These are phyloP conservation scores for Oxygymnocypris stewartii DNA, from an alignment of 2,113 vertebrate species.

Conservation along the genomic window DNA sequence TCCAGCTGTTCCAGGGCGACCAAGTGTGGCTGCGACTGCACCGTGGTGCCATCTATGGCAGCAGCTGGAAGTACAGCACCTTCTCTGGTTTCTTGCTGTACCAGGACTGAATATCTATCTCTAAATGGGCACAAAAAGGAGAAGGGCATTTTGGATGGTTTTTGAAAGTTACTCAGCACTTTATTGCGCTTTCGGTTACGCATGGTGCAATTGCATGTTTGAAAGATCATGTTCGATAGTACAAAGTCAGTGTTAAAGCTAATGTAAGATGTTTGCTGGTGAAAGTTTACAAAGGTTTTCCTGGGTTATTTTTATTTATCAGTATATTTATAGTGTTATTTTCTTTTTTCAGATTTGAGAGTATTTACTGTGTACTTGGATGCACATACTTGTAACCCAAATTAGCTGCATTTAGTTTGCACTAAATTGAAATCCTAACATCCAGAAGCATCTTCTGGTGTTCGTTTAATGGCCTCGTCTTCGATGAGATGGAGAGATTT, in stretches of 20 bases:
- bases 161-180: conserved; percentile 25
- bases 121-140: conserved; percentile 24
- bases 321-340: neutral
- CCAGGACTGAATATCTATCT: conserved; percentile 83
- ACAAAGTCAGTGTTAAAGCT: conserved; percentile 19
- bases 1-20: conserved; percentile 93
- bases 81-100: conserved; percentile 98
- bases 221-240: conserved; percentile 37
- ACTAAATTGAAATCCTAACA: conserved; percentile 11
- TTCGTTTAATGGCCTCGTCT: neutral
- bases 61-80: conserved; percentile 98
- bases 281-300: conserved; percentile 30
- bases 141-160: conserved; percentile 2
- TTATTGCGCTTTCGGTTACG: conserved; percentile 60
- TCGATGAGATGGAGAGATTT: neutral
- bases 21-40: conserved; percentile 96
- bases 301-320: neutral
- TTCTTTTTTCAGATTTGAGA: neutral
- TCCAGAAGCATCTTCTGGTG: neutral
- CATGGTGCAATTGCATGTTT: conserved; percentile 42
- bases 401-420: conserved; percentile 20
- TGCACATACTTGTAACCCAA: neutral
- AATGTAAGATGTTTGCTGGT: conserved; percentile 29
- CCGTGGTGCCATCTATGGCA: conserved; percentile 95
- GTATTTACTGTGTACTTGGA: neutral